Evolutionary conservation across 2,888 invertebrate species (phyloP).

Genomic region (Drosophila prostipennis): DNA sequence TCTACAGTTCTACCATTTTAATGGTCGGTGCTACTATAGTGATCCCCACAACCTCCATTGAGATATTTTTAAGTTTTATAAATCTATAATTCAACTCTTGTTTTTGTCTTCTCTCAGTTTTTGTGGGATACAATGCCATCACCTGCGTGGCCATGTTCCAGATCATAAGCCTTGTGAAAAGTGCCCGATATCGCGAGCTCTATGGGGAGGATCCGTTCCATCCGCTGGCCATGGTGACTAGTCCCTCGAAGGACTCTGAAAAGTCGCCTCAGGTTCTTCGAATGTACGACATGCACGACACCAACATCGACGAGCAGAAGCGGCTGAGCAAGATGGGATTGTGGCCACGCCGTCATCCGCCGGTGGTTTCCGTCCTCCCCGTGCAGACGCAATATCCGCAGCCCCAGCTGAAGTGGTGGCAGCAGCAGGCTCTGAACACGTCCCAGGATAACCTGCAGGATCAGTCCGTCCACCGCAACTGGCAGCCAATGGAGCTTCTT

Average conservation of each 20-base stretch:
- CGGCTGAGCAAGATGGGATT: slow-evolving; percentile 62
- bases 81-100: no score
- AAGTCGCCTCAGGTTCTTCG: slow-evolving; percentile 73
- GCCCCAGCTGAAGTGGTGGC: slow-evolving; percentile 64
- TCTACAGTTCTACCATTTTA: no score
- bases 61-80: no score
- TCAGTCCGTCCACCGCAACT: slow-evolving; percentile 56
- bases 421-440: slow-evolving; percentile 57
- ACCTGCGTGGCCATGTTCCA: slow-evolving; percentile 80
- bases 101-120: slow-evolving; percentile 62
- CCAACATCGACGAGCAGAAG: slow-evolving; percentile 79
- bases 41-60: no score
- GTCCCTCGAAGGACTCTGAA: slow-evolving; percentile 26
- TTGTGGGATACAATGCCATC: slow-evolving; percentile 79
- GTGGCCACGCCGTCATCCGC: slow-evolving; percentile 58
- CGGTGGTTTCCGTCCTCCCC: slow-evolving; percentile 67
- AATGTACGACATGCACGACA: slow-evolving; percentile 67
- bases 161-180: slow-evolving; percentile 76
- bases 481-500: slow-evolving; percentile 56
- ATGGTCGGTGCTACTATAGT: no score
- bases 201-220: slow-evolving; percentile 82
- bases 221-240: slow-evolving; percentile 38
- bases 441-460: slow-evolving; percentile 50
- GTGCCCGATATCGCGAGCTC: slow-evolving; percentile 72
- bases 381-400: slow-evolving; percentile 39